Evolutionary conservation across 1,140 invertebrate species (phyloP), one percentile per base, ranked within the genome.

Genomic region (Drosophila rhopaloa): DNA sequence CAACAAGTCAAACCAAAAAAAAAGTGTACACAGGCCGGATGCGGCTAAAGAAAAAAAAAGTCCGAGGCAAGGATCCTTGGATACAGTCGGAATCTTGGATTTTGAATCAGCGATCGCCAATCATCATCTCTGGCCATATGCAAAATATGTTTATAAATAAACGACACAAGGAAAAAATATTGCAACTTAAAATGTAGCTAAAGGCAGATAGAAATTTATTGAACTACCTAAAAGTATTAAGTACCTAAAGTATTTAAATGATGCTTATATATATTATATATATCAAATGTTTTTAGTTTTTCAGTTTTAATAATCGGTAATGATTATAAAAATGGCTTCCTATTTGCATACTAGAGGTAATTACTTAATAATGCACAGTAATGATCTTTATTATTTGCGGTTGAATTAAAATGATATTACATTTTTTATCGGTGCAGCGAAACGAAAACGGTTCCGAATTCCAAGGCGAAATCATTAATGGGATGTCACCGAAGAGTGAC

Each of bases 401-500:
- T 10, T 32, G n/a, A 8, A 3, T n/a, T 7, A n/a, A 13, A n/a
- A 4, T 11, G 4, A n/a, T 11, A 14, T 7, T 8, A 4, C 4
- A 10, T n/a, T n/a, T 44, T 67, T 60, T 62, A 24, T 54, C 38
- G 40, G 60, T 68, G 63, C 37, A 62, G 79, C 46, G 11, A 68
- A 63, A 58, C n/a, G 40, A 51, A 79, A 80, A 58, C 50, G 62
- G 47, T 66, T 81, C 81, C 58, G 68, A 83, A 81, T 71, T 71
- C 74, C 61, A 72, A 82, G 80, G 81, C 82, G 79, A 83, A 88
- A 79, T 86, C 83, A 83, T 86, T 86, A 86, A 86, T 86, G 83
- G 86, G 83, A 86, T 86, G 83, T 86, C 83, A 76, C 47, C 74
- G 55, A 32, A 77, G 62, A 75, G 59, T 54, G 58, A 48, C 66